Evolutionary conservation across 2,797 vertebrate genomes (phyloP).

Genomic region (Tadarida brasiliensis): DNA sequence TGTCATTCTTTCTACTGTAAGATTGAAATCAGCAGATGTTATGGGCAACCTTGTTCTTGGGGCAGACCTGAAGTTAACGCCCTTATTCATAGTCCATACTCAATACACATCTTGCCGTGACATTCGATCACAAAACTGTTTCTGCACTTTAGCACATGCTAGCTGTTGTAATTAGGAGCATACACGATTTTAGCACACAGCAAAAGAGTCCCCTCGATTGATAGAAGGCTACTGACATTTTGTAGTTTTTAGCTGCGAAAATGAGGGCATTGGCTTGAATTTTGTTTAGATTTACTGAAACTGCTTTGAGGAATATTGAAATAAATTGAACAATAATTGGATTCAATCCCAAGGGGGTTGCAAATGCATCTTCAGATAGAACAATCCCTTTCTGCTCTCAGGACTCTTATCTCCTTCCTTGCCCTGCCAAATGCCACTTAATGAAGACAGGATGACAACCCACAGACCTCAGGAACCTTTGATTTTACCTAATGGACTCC

Average conservation of each 20-base stretch:
- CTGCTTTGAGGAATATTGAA: slow-evolving; percentile 65
- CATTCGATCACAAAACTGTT: slow-evolving; percentile 46
- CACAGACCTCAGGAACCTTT: not conserved
- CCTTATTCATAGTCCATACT: slow-evolving; percentile 18
- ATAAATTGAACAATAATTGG: slow-evolving; percentile 2
- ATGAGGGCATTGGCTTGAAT: slow-evolving; percentile 58
- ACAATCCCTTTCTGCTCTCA: slow-evolving; percentile 17
- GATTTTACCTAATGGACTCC: slow-evolving; percentile 9
- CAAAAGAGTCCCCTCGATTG: slow-evolving; percentile 16
- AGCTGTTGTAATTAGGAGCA: slow-evolving; percentile 53
- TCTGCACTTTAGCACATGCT: not conserved
- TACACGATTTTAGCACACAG: slow-evolving; percentile 59
- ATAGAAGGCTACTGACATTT: slow-evolving; percentile 28
- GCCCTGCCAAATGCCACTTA: not conserved
- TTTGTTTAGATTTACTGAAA: slow-evolving; percentile 56
- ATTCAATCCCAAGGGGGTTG: not conserved
- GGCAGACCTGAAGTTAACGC: slow-evolving; percentile 7
- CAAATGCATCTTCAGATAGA: not conserved
- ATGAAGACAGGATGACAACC: slow-evolving; percentile 6
- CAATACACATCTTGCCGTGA: not conserved
- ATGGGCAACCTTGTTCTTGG: slow-evolving; percentile 33
- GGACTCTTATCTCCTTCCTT: not conserved
- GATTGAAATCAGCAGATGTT: slow-evolving; percentile 28
- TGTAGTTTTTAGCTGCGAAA: slow-evolving; percentile 49
- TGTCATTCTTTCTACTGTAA: not conserved